phyloP scores from a whole-genome alignment of 2,888 invertebrate genomes.

The Drosophila picticornis region DNA sequence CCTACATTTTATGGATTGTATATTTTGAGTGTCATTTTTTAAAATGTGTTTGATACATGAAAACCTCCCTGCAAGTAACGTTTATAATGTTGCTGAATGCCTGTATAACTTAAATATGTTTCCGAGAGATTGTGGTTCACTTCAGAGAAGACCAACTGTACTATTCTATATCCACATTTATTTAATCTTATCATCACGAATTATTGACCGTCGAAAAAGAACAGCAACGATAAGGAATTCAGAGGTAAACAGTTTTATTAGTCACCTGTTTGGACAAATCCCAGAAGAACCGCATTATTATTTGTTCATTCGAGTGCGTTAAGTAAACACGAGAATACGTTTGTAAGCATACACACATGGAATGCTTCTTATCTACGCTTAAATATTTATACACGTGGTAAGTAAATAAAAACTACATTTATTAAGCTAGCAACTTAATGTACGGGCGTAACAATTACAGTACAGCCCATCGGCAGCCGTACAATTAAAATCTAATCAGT shows the following conservation, averaged over 20 bases:
- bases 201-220: neutral
- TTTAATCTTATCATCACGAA: neutral
- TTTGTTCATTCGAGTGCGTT: neutral
- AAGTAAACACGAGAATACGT: neutral
- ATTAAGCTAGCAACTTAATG: neutral
- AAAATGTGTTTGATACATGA: neutral
- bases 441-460: neutral
- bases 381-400: slow-evolving; percentile 8
- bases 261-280: slow-evolving; percentile 3
- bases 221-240: neutral
- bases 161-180: neutral
- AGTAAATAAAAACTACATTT: neutral
- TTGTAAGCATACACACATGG: neutral
- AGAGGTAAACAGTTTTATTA: neutral
- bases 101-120: neutral
- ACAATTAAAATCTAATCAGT: slow-evolving; percentile 11
- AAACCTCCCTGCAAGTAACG: neutral
- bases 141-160: neutral
- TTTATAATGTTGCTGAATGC: too few relatives aligned
- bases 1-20: neutral
- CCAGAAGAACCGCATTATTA: neutral
- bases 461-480: neutral
- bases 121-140: neutral
- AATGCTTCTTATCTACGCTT: neutral
- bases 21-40: neutral